phyloP scores from a whole-genome alignment of 1,140 invertebrate species.

The Lethrus apterus region DNA sequence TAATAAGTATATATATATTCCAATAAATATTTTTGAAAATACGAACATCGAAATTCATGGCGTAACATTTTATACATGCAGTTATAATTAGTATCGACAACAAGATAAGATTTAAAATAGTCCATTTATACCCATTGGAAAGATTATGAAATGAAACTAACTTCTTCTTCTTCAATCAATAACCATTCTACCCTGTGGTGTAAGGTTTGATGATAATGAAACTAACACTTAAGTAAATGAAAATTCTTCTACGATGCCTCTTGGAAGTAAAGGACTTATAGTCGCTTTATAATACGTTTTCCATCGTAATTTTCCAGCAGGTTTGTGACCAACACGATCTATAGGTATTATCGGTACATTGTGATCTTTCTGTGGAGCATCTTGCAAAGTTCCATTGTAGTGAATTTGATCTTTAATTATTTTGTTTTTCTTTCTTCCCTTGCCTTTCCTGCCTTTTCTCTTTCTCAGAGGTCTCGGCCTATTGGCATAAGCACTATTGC shows the following conservation, averaged over 20 bases:
- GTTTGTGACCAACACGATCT: not conserved
- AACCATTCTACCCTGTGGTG: too few relatives aligned
- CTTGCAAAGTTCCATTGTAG: conserved; percentile 13
- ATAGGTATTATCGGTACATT: conserved; percentile 3
- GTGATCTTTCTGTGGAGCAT: conserved; percentile 1
- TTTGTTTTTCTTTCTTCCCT: conserved; percentile 10
- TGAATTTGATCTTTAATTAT: conserved; percentile 10
- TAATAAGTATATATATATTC: too few relatives aligned
- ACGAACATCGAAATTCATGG: too few relatives aligned
- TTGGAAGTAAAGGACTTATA: conserved; percentile 15
- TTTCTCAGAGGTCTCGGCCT: conserved; percentile 13
- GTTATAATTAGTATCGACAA: too few relatives aligned
- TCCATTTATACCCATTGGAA: too few relatives aligned
- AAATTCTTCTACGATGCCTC: conserved; percentile 21
- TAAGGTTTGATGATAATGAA: too few relatives aligned
- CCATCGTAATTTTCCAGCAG: conserved; percentile 13
- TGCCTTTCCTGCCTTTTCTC: conserved; percentile 15
- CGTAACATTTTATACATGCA: too few relatives aligned
- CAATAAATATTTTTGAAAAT: too few relatives aligned
- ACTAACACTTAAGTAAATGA: too few relatives aligned
- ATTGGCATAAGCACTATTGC: conserved; percentile 17
- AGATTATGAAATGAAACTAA: too few relatives aligned
- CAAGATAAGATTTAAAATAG: too few relatives aligned
- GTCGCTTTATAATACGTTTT: conserved; percentile 19
- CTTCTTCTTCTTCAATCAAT: too few relatives aligned